Conservation (phyloP, 2,888 invertebrate species). For the Leptopilina myrica region DNA sequence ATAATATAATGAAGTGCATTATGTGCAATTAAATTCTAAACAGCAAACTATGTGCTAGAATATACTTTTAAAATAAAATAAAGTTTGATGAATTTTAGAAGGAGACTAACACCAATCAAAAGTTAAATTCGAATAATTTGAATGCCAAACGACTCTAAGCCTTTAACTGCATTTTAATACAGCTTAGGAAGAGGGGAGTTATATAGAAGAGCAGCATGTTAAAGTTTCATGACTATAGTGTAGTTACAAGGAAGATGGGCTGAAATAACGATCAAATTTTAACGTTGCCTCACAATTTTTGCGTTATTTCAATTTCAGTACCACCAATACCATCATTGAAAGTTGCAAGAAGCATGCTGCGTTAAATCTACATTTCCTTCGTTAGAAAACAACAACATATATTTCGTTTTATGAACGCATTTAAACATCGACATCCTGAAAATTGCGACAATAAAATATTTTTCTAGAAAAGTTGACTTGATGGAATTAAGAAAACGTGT, state of each 20-base stretch:
- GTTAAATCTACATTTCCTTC: not conserved
- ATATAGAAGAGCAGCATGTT: not conserved
- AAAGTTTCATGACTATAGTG: not conserved
- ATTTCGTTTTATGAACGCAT: conserved; percentile 1
- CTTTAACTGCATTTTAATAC: not conserved
- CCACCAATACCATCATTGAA: not conserved
- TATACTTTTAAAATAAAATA: not conserved
- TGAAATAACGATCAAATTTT: not conserved
- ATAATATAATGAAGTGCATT: not conserved
- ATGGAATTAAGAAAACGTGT: too few relatives aligned
- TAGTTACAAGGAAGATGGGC: not conserved
- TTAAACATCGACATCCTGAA: not conserved
- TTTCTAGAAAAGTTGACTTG: not conserved
- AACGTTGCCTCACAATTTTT: not conserved
- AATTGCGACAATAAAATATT: too few relatives aligned
- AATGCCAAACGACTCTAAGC: not conserved
- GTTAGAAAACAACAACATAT: conserved; percentile 10
- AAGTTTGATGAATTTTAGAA: not conserved
- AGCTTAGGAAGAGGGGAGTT: not conserved
- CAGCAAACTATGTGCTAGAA: not conserved
- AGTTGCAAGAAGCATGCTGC: not conserved
- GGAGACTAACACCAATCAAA: not conserved
- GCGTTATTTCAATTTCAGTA: not conserved
- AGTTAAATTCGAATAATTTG: not conserved
- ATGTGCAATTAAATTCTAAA: not conserved